Conservation (phyloP, 2,113 vertebrate species). For the Sialia sialis region DNA sequence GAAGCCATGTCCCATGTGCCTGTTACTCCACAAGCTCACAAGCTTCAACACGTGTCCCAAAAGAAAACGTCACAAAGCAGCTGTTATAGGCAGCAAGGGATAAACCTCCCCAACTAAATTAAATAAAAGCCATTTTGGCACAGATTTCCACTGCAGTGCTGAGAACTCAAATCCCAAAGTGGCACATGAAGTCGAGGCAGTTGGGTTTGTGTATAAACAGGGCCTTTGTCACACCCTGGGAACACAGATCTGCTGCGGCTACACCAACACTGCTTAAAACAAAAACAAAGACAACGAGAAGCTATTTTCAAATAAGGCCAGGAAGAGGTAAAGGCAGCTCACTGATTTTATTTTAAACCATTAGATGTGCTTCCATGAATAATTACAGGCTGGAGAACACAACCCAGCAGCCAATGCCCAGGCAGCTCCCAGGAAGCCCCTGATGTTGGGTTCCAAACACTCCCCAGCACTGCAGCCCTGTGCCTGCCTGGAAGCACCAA, state of each 20-base stretch:
- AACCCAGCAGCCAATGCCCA: not conserved
- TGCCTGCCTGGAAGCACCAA: not conserved
- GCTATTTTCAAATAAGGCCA: not conserved
- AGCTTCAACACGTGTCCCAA: not conserved
- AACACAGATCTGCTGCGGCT: not conserved
- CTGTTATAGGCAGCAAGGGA: not conserved
- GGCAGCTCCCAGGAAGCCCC: not conserved
- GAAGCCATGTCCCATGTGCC: not conserved
- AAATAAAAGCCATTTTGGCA: not conserved
- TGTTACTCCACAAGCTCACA: not conserved
- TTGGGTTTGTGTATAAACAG: not conserved
- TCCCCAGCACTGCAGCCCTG: not conserved
- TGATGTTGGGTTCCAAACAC: not conserved
- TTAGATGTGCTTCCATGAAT: not conserved
- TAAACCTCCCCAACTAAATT: not conserved
- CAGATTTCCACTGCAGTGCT: not conserved
- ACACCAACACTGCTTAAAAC: not conserved
- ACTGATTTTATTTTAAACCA: not conserved
- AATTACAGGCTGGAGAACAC: not conserved
- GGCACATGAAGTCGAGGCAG: not conserved
- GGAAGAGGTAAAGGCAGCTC: not conserved
- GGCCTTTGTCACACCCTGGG: not conserved
- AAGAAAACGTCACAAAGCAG: not conserved
- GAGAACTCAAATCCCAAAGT: not conserved
- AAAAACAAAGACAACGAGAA: not conserved